phyloP scores from a whole-genome alignment of 2,113 vertebrate species.

The Osmerus eperlanus region DNA sequence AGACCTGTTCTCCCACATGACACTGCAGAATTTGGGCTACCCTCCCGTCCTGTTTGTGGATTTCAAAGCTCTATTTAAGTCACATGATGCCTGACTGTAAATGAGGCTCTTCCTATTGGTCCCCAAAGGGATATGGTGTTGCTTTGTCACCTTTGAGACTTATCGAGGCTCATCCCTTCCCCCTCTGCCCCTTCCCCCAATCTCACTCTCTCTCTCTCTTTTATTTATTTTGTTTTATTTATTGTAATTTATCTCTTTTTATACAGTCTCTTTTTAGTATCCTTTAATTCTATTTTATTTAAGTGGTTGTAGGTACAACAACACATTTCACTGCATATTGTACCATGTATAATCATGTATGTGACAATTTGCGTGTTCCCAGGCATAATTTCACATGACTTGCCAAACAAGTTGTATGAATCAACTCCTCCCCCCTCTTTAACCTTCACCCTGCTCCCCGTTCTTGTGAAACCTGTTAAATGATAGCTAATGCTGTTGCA shows the following conservation, averaged over 20 bases:
- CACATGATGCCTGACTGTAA: constrained; percentile 52
- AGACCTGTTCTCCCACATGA: constrained; percentile 58
- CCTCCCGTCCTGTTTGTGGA: constrained; percentile 50
- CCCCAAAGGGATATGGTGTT: constrained; percentile 60
- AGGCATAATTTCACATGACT: constrained; percentile 4
- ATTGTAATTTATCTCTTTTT: too few species aligned
- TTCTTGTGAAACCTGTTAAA: constrained; percentile 33
- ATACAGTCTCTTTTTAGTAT: constrained; percentile 32
- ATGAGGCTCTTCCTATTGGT: constrained; percentile 58
- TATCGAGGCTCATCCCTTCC: background rate
- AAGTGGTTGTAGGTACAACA: too few species aligned
- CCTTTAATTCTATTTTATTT: too few species aligned
- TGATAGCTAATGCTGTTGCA: too few species aligned
- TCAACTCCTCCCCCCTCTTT: constrained; percentile 4
- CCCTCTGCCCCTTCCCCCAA: background rate
- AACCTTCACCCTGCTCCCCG: constrained; percentile 26
- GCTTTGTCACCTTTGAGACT: constrained; percentile 49
- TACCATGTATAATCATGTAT: too few species aligned
- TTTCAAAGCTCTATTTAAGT: constrained; percentile 45
- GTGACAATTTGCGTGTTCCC: background rate
- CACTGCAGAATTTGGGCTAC: constrained; percentile 35
- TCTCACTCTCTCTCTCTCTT: constrained; percentile 14
- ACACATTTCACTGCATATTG: too few species aligned
- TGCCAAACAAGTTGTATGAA: background rate
- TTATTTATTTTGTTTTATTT: background rate